phyloP scores from a whole-genome alignment of 1,140 invertebrate species.

The Cydia pomonella region DNA sequence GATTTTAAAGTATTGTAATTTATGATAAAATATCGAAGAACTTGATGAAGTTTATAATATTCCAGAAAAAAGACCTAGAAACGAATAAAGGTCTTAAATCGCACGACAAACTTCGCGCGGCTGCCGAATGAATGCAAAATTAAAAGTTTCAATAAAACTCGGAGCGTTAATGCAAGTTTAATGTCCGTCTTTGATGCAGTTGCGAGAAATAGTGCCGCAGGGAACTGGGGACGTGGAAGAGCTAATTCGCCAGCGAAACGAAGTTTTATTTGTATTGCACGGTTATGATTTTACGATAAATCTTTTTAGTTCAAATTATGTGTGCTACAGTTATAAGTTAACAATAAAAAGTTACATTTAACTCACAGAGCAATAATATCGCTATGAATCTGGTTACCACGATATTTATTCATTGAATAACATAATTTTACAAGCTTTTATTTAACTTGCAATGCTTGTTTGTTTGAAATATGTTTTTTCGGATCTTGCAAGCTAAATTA shows the following conservation, averaged over 20 bases:
- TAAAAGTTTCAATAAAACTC: slow-evolving; percentile 54
- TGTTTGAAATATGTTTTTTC: too few species aligned
- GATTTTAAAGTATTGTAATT: not conserved
- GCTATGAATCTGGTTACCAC: too few species aligned
- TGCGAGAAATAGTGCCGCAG: slow-evolving; percentile 43
- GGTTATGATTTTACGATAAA: not conserved
- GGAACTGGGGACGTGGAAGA: not conserved
- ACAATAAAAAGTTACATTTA: too few species aligned
- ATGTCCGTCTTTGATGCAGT: slow-evolving; percentile 61
- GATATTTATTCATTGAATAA: too few species aligned
- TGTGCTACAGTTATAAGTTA: too few species aligned
- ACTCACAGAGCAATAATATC: too few species aligned
- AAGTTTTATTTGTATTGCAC: not conserved
- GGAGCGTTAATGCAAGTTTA: slow-evolving; percentile 65
- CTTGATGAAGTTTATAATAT: slow-evolving; percentile 5
- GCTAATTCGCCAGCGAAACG: slow-evolving; percentile 3
- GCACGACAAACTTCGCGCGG: slow-evolving; percentile 15
- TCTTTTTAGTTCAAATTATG: not conserved
- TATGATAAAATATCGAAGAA: not conserved
- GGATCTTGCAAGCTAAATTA: too few species aligned
- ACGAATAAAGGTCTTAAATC: slow-evolving; percentile 23
- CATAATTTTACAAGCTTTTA: too few species aligned
- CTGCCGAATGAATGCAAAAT: slow-evolving; percentile 44
- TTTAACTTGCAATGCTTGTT: too few species aligned
- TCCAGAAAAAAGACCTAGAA: not conserved